A percentile compares a stretch with the other conserved stretches of the same genome.
Evolutionary conservation across 2,888 invertebrate genomes (phyloP).

Genomic region (Diarsia mendica): DNA sequence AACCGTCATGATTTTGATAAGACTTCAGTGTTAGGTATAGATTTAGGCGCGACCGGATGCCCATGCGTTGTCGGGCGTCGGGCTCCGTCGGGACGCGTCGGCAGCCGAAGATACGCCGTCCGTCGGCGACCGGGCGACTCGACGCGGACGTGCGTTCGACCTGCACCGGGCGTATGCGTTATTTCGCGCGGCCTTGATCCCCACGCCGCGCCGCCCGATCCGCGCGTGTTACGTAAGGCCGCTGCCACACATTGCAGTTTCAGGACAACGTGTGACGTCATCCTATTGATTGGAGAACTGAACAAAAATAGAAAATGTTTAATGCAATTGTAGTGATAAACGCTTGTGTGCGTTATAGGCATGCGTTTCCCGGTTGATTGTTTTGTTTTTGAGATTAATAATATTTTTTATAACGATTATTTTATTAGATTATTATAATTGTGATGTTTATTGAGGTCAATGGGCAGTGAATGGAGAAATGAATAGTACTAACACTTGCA

Average conservation of each 20-base stretch:
- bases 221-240: slow-evolving; percentile 85
- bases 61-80: slow-evolving; percentile 57
- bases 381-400: slow-evolving; percentile 40
- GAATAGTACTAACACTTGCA: not conserved
- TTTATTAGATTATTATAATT: slow-evolving; percentile 7
- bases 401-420: slow-evolving; percentile 48
- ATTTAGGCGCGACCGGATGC: slow-evolving; percentile 82
- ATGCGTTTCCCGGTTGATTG: slow-evolving; percentile 42
- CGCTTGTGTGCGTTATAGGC: slow-evolving; percentile 50
- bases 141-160: slow-evolving; percentile 37
- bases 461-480: not conserved
- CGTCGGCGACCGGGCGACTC: slow-evolving; percentile 13
- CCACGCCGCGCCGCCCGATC: slow-evolving; percentile 83
- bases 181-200: slow-evolving; percentile 87
- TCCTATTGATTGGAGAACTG: slow-evolving; percentile 52
- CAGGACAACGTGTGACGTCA: slow-evolving; percentile 62
- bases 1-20: slow-evolving; percentile 28
- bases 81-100: slow-evolving; percentile 22
- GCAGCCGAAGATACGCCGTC: slow-evolving; percentile 45
- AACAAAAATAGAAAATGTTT: slow-evolving; percentile 57
- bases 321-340: slow-evolving; percentile 55
- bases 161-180: slow-evolving; percentile 75
- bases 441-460: slow-evolving; percentile 13
- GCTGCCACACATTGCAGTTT: slow-evolving; percentile 74
- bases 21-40: slow-evolving; percentile 48